Evolutionary conservation across 2,888 invertebrate species (phyloP).

Genomic region (Acrobeloides nanus): DNA sequence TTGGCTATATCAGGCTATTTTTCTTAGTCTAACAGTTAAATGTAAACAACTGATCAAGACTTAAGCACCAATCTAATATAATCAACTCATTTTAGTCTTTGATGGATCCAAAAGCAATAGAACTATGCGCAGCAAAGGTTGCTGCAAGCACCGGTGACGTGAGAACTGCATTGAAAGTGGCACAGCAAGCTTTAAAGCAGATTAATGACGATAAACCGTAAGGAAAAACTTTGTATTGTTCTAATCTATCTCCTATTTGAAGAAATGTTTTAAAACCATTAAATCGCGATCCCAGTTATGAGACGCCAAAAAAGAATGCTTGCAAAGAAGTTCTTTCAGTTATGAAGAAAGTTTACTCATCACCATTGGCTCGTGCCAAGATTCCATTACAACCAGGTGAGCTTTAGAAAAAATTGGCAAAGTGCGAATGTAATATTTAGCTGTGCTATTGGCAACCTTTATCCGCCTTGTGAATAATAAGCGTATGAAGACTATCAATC

Average conservation of each 20-base stretch:
- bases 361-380: conserved; percentile 34
- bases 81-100: too few relatives aligned
- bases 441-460: conserved; percentile 12
- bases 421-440: too few relatives aligned
- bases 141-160: conserved; percentile 89
- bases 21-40: too few relatives aligned
- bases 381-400: conserved; percentile 38
- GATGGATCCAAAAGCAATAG: conserved; percentile 65
- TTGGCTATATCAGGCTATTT: too few relatives aligned
- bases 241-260: too few relatives aligned
- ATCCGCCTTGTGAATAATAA: conserved; percentile 14
- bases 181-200: conserved; percentile 54
- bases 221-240: not conserved
- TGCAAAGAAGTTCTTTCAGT: conserved; percentile 36
- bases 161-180: conserved; percentile 83
- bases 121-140: conserved; percentile 86
- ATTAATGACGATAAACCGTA: not conserved
- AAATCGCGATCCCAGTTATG: not conserved
- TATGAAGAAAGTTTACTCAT: conserved; percentile 38
- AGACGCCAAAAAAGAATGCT: conserved; percentile 25
- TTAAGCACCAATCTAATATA: too few relatives aligned
- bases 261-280: not conserved
- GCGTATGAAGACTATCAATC: conserved; percentile 19
- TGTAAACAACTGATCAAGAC: too few relatives aligned
- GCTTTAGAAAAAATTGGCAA: too few relatives aligned